Evolutionary conservation across 2,888 invertebrate genomes (phyloP), one percentile per base, ranked within the genome.

Genomic region (Drosophila falleni): DNA sequence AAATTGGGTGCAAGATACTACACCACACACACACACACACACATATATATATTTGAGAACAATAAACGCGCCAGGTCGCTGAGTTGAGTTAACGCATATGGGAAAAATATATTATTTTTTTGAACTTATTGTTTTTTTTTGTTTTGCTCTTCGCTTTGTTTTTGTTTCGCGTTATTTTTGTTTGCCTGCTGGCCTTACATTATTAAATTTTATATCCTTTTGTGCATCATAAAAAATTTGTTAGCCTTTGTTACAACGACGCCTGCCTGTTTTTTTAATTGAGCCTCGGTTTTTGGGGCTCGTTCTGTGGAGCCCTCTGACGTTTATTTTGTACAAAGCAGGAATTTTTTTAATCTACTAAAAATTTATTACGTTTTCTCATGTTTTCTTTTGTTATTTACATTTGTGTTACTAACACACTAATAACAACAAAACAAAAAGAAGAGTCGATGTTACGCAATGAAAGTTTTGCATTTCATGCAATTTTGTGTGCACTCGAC

Each of bases 31-130:
- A 76, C 44, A 44, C 31, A 54, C 35, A 60, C 63, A 50, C 54
- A 60, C 26, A 59, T 19, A 33, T 26, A 62, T 15, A 53, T 1
- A 35, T 61, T 56, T 50, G 63, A 61, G 55, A 56, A 66, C 66
- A 63, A 67, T 54, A 71, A 71, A 68, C 60, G 62, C 46, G 63
- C 63, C 63, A 73, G 68, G 59, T 58, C 51, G 62, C 54, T 49
- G 73, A 64, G 87, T 72, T 88, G 87, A 83, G 87, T 88, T 88
- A 88, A 83, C 87, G 87, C 78, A 78, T 88, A 83, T 87, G 84
- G 62, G 81, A 78, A 83, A 64, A 58, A 50, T 35, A 16, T 35
- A 58, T 35, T 41, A 33, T 79, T 70, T 78, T 71, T 72, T 54
- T 13, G 59, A 23, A 6, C 29, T 26, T 8, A n/a, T 56, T 3